Percentiles rank a stretch among this genome's conserved stretches.
These are phyloP conservation scores for Psophia crepitans DNA, from an alignment of 2,113 vertebrate genomes.

Conservation along the genomic window DNA sequence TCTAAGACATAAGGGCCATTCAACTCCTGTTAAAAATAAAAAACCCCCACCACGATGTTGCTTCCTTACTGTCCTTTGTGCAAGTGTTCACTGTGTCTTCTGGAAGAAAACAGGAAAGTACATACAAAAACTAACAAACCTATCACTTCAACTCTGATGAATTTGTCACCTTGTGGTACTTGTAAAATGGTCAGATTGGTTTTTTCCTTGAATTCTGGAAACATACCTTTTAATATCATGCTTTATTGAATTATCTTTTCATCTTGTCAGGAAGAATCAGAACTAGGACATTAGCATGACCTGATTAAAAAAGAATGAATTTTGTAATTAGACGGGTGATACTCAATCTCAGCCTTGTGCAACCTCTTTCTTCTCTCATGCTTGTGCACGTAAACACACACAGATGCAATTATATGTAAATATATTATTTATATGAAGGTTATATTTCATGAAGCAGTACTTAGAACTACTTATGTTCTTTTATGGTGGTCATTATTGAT, in stretches of 20 bases:
- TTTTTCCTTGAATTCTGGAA: not conserved
- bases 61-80: not conserved
- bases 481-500: not conserved
- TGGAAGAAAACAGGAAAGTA: not conserved
- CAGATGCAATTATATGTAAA: not conserved
- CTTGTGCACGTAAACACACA: not conserved
- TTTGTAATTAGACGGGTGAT: not conserved
- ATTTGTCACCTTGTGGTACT: not conserved
- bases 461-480: not conserved
- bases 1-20: not conserved
- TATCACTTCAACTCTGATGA: not conserved
- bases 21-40: not conserved
- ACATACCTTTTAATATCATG: not conserved
- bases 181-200: not conserved
- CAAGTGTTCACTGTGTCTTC: not conserved
- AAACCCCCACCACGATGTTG: not conserved
- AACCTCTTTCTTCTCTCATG: not conserved
- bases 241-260: not conserved
- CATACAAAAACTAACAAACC: not conserved
- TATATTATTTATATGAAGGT: not conserved
- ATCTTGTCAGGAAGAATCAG: not conserved
- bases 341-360: not conserved
- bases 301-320: not conserved
- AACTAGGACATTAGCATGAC: not conserved
- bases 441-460: not conserved